Evolutionary conservation across 2,888 invertebrate species (phyloP), one percentile per base, ranked within the genome.

Genomic region (Brachypterus glaber): DNA sequence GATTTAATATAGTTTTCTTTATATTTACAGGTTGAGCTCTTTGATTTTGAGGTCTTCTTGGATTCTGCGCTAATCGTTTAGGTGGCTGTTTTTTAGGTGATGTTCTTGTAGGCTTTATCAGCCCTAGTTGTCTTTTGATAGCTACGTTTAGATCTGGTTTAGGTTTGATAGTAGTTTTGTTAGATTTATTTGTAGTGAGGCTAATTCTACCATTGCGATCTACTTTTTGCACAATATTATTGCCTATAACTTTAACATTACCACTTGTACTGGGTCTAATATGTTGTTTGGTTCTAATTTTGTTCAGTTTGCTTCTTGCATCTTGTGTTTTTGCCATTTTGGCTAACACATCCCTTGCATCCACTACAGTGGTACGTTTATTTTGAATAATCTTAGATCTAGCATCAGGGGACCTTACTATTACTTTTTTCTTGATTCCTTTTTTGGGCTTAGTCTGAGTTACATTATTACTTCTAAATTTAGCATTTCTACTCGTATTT

Each of bases 331-430:
- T 81, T 1, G 84, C 82, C 50, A 82, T 76, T 63, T 83, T 78
- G 3, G 78, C 77, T 35, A 89, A 66, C 53, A 84, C 82, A 49
- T 89, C 88, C 41, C 88, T 70, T 1, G 88, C 88, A 70, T 89
- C 88, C 1, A 73, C 73, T 16, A 88, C 77, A 54, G 79, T 79
- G 32, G 72, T 75, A 33, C 86, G 73, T 57, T 85, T 85, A 54
- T 83, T 86, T 32, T 79, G 77, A 47, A 86, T 79, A 26, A 88
- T 82, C 64, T 80, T 83, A 48, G 82, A 75, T 33, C 88, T 73
- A 12, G 86, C 88, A 69, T 88, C 88, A 3, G 67, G 63, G 11
- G 71, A 47, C 29, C 55, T 53, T 15, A 34, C 36, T 17, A 32
- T 17, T 25, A 18, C 21, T 16, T 43, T 39, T 18, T 47, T 50